Evolutionary conservation across 2,888 invertebrate species (phyloP).

Genomic region (Chymomyza amoena): DNA sequence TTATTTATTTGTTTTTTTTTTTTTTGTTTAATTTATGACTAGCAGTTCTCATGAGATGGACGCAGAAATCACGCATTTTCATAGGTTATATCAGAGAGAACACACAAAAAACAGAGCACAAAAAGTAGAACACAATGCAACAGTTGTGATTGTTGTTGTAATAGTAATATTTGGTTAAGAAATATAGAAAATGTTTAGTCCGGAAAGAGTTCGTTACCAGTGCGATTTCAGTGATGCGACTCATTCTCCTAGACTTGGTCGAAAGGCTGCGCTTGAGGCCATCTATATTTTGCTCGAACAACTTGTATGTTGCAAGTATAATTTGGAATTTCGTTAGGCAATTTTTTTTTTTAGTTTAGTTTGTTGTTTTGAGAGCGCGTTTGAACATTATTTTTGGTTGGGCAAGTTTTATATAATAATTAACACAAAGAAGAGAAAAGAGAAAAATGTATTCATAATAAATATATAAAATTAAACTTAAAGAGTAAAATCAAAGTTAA

Average conservation of each 20-base stretch:
- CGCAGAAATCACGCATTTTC: slow-evolving; percentile 29
- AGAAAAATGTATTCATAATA: no score
- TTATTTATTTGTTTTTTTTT: not conserved
- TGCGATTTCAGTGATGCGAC: slow-evolving; percentile 89
- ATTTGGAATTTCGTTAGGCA: not conserved
- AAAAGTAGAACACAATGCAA: slow-evolving; percentile 50
- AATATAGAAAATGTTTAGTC: slow-evolving; percentile 57
- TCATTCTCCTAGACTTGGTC: slow-evolving; percentile 87
- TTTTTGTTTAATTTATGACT: not conserved
- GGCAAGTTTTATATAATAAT: no score
- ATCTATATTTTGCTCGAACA: slow-evolving; percentile 93
- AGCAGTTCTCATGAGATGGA: no score
- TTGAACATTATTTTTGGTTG: no score
- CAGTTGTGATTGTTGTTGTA: slow-evolving; percentile 8
- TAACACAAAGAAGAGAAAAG: no score
- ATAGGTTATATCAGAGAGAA: slow-evolving; percentile 30
- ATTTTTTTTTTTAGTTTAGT: slow-evolving; percentile 1
- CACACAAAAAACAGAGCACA: not conserved
- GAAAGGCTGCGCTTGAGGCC: slow-evolving; percentile 90
- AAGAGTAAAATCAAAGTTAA: no score
- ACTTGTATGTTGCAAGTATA: slow-evolving; percentile 78
- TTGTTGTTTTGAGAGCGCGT: not conserved
- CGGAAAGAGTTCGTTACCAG: slow-evolving; percentile 84
- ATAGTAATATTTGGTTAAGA: slow-evolving; percentile 29
- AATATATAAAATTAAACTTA: no score